Base-by-base conservation (phyloP, 1,140 invertebrate species). In the Meteorus sp. region DNA sequence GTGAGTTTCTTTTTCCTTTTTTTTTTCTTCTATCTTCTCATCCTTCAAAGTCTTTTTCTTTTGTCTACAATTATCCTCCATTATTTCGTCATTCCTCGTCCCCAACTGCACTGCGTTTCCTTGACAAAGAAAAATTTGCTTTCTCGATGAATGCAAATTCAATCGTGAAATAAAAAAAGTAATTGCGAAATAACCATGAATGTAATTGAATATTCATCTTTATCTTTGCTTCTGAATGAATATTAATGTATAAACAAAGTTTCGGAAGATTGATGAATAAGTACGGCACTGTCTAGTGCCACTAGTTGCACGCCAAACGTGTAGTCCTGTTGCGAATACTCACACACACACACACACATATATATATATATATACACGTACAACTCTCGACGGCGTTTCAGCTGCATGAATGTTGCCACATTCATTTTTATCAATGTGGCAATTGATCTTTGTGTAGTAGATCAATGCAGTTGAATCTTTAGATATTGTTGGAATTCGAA, bases 201-300 rank as follows among this genome's bases (percentile, higher is more conserved):
- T n/a, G n/a, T n/a, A n/a, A n/a, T n/a, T n/a, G n/a, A n/a, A n/a
- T n/a, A n/a, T n/a, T n/a, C n/a, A n/a, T n/a, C n/a, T n/a, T n/a
- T n/a, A n/a, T n/a, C n/a, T n/a, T n/a, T n/a, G n/a, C n/a, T n/a
- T n/a, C n/a, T n/a, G n/a, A n/a, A n/a, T n/a, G n/a, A n/a, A n/a
- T n/a, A n/a, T n/a, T n/a, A n/a, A n/a, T 11, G 11, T 11, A 33
- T 33, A 11, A 7, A 33, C 6, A 33, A 39, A 4, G 8, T 13
- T 5, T 39, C 8, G 3, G 13, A 5, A 39, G 15, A 15, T 39
- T 9, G 25, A n/a, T 17, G 20, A 25, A 37, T 51, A 27, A 8
- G 13, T 59, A 59, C 57, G 57, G 57, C 43, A 37, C 57, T 59
- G 57, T 31, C 20, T 44, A 44, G 48, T 37, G 57, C 39, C 50